These are phyloP conservation scores for Tragulus kanchil DNA, from an alignment of 2,113 vertebrate genomes.

Conservation along the genomic window DNA sequence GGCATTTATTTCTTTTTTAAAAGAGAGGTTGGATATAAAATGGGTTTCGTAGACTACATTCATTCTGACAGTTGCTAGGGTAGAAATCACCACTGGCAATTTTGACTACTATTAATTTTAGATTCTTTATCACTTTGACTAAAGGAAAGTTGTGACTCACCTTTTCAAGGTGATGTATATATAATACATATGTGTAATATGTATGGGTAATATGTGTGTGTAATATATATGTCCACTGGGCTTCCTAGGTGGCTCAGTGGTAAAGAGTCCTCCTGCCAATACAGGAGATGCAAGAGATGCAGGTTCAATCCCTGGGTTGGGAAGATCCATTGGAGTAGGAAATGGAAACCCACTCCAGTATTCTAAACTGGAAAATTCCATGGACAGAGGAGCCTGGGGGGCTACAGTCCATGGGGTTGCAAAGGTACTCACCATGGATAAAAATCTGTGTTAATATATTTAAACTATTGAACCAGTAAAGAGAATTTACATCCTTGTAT, in stretches of 20 bases:
- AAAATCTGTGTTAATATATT: constrained; percentile 55
- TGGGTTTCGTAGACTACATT: constrained; percentile 51
- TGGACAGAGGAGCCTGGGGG: background rate
- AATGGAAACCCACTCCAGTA: background rate
- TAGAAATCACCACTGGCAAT: constrained; percentile 27
- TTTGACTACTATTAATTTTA: background rate
- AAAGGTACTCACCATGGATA: background rate
- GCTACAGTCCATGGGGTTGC: background rate
- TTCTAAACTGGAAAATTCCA: background rate
- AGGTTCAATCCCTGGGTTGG: background rate
- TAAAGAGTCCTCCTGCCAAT: background rate
- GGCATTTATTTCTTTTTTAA: constrained; percentile 49
- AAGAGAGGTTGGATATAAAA: constrained; percentile 40
- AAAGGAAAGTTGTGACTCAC: background rate
- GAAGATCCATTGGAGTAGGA: background rate
- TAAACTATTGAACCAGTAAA: constrained; percentile 25
- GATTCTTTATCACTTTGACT: constrained; percentile 37
- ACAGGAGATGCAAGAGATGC: background rate
- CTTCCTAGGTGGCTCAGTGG: background rate
- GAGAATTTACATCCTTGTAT: constrained; percentile 26
- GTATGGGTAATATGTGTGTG: background rate
- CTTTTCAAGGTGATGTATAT: constrained; percentile 43
- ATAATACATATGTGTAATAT: constrained; percentile 23
- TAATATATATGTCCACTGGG: background rate
- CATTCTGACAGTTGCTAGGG: background rate